Base-by-base conservation (phyloP, 1,140 invertebrate species). In the Helicoverpa armigera region DNA sequence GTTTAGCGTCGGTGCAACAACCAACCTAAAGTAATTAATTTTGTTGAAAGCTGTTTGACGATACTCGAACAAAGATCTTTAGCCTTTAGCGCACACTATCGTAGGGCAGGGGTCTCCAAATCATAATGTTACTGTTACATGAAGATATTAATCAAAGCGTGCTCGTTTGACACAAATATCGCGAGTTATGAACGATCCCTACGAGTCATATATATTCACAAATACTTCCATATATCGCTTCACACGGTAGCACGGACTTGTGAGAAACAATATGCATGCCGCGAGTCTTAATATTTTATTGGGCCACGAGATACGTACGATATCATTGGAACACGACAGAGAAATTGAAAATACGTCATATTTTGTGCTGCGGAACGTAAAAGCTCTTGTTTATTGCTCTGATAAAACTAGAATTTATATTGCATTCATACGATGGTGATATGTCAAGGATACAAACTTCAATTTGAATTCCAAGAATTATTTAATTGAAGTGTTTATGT, bases 261-360 rank as follows among this genome's bases (percentile, higher is more conserved):
- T 61, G 67, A 73, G 79, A 82, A 86, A 82, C 86, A 85, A 87
- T 84, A 85, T 85, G 81, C 72, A 84, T 73, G 83, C 65, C 77
- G 16, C 65, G 63, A 75, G 23, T 85, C 83, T 88, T 86, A 84
- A 85, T 87, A 86, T 86, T 87, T 84, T 85, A 88, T 83, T 83
- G 85, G 80, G 63, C 53, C 43, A 18, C 50, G 74, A 85, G 69
- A 82, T 85, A 84, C 83, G 76, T 80, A 63, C 72, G 80, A 81
- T 84, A 84, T 80, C 69, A 70, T 79, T 82, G 82, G 80, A 83
- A 85, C 81, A 83, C 67, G 79, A 74, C 81, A 74, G 76, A 82
- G 78, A 81, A 83, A 84, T 85, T 84, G 82, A 70, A 85, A 84
- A 84, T 82, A 83, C 74, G 83, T 84, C 43, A 70, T 61, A 79